Evolutionary conservation across 2,888 invertebrate genomes (phyloP), one percentile per base, ranked within the genome.

Genomic region (Acanthacorydalis orientalis): DNA sequence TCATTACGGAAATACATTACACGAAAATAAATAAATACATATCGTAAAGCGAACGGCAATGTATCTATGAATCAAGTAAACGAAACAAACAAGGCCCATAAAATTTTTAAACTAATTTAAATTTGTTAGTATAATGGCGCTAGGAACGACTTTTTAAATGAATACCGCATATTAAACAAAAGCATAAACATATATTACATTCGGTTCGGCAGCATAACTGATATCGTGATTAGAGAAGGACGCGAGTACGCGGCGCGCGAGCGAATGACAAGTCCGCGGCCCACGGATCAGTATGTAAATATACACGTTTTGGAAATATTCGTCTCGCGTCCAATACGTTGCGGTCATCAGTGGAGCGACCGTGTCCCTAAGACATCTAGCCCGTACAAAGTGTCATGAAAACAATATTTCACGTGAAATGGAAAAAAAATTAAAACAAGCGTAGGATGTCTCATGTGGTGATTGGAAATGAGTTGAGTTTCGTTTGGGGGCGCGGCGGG

Each of bases 391-490:
- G 51, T 51, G 60, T 59, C 62, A 59, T 62, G 60, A 63, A 42
- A 62, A 63, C 63, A 63, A 63, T 63, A 61, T 60, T 62, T 63
- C 60, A 62, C 62, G 60, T 58, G 56, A 60, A 60, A 60, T 60
- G 61, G 61, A 63, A 63, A 63, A 61, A 63, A 62, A 63, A 61
- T 56, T 60, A 23, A 23, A 23, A 23, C 23, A 23, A 23, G 60
- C 59, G 57, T 59, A 57, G 58, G 57, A 60, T 62, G 64, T 63
- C 61, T 64, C 64, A 63, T 63, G 64, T 63, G 64, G 64, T 64
- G 64, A 64, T 64, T 64, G 64, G 63, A 64, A 64, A 64, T 64
- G 63, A 64, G 63, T 64, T 61, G 63, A 62, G 56, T 23, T 23
- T 23, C 23, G 23, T 23, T 23, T 23, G 60, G 53, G 53, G 60